A percentile compares a stretch with the other conserved stretches of the same genome.
phyloP scores from a whole-genome alignment of 1,140 invertebrate species.

The Drosophila littoralis region DNA sequence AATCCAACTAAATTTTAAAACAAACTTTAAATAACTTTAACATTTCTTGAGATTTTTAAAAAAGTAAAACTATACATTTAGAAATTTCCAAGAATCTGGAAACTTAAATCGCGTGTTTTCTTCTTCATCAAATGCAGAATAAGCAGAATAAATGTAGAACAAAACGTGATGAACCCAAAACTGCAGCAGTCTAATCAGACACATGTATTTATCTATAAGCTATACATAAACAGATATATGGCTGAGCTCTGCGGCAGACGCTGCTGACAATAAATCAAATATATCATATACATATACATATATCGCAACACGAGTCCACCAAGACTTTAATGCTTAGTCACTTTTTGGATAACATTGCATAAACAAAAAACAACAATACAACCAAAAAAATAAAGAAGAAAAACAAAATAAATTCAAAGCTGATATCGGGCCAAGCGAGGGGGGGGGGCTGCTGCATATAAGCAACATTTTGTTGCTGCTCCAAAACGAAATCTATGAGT shows the following conservation, averaged over 20 bases:
- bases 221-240: background rate
- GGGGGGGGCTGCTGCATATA: conserved; percentile 36
- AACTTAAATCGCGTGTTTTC: background rate
- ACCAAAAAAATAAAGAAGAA: conserved; percentile 14
- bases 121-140: background rate
- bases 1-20: background rate
- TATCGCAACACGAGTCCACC: conserved; percentile 8
- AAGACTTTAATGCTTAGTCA: conserved; percentile 17
- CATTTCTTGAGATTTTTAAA: background rate
- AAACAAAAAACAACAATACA: conserved; percentile 18
- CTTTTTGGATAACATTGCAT: conserved; percentile 22
- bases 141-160: background rate
- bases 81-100: too few species aligned
- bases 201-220: background rate
- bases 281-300: background rate
- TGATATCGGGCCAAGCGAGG: conserved; percentile 33
- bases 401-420: conserved; percentile 29
- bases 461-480: conserved; percentile 47
- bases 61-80: background rate
- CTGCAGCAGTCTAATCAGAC: conserved; percentile 36
- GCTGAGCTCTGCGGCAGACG: conserved; percentile 15
- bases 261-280: conserved; percentile 47
- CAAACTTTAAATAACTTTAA: background rate
- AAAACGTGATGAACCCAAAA: conserved; percentile 24
- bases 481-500: conserved; percentile 33